Evolutionary conservation across 2,797 vertebrate genomes (phyloP), one percentile per base, ranked within the genome.

Genomic region (Fringilla coelebs): DNA sequence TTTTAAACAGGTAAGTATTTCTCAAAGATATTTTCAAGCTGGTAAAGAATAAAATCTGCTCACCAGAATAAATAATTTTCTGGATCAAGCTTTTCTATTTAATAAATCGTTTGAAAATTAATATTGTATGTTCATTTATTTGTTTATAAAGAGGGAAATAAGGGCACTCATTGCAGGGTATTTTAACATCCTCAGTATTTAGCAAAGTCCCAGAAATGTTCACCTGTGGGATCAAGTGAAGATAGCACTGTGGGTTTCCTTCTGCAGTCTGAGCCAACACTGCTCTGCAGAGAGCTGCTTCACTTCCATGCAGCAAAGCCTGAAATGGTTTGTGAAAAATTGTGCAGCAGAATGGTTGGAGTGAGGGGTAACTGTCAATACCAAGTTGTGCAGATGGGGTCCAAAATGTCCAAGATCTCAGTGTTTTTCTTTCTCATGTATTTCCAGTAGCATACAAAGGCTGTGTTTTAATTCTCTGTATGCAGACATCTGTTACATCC

Each of bases 371-470:
- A 29, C 21, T 40, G 17, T 67, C 26, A 26, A 18, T n/a, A 61
- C 3, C 1, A 4, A 74, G 3, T 7, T 32, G 14, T 14, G 36
- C 6, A 43, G 21, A 55, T 29, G 5, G 21, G 26, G n/a, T 62
- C 28, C 25, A 54, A 83, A 80, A 43, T 9, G 3, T 46, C 7
- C 51, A 65, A n/a, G 4, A 62, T 8, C 10, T 32, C 1, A 32
- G 5, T 8, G 3, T 73, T 87, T 65, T 48, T 1, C 17, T 87
- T 70, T 55, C 36, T 17, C 4, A 4, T 1, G 0, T 51, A 24
- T 51, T 88, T 86, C 55, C 17, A 40, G 6, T 10, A 5, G 4
- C 7, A 22, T n/a, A n/a, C 5, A 34, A 46, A 70, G 20, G 3
- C 13, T n/a, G 8, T 34, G 6, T 24, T 87, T 81, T 84, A 28